These are phyloP conservation scores for Nycticryphes semicollaris DNA, from an alignment of 2,113 vertebrate genomes.

Conservation along the genomic window DNA sequence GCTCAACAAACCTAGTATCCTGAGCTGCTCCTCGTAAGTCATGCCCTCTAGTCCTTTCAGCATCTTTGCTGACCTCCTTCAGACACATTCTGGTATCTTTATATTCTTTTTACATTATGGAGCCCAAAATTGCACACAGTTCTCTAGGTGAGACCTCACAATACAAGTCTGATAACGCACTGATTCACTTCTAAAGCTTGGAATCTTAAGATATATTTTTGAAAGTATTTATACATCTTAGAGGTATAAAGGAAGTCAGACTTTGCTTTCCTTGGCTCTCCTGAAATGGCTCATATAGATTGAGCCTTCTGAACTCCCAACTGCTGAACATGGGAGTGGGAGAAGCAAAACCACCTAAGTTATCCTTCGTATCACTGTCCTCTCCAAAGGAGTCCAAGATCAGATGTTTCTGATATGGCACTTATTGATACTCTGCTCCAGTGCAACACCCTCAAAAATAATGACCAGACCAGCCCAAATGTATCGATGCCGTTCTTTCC, in stretches of 20 bases:
- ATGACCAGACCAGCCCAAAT: background rate
- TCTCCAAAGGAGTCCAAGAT: background rate
- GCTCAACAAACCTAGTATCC: background rate
- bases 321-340: rapidly evolving
- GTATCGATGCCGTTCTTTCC: background rate
- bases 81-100: background rate
- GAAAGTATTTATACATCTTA: background rate
- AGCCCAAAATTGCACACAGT: background rate
- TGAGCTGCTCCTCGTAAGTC: background rate
- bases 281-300: background rate
- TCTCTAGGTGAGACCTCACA: rapidly evolving
- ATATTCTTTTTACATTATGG: background rate
- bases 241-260: background rate
- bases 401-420: background rate
- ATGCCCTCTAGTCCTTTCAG: background rate
- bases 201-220: background rate
- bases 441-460: background rate
- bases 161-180: background rate
- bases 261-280: background rate
- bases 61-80: background rate
- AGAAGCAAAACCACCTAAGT: background rate
- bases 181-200: background rate
- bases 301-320: background rate
- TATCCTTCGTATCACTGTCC: background rate
- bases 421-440: background rate